These are phyloP conservation scores for Isoperla grammatica DNA, from an alignment of 2,888 invertebrate species.

Conservation along the genomic window DNA sequence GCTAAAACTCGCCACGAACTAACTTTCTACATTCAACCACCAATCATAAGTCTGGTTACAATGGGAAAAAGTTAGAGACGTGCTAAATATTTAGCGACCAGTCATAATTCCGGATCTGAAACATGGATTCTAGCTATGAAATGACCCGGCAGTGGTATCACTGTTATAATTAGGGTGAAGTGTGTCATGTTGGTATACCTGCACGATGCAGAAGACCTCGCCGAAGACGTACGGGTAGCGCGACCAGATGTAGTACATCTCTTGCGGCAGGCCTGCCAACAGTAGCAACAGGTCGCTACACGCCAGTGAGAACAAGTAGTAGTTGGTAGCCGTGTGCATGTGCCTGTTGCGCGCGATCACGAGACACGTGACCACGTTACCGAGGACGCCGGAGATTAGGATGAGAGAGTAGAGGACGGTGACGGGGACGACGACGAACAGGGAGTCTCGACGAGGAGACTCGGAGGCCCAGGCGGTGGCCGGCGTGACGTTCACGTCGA, in stretches of 20 bases:
- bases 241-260: constrained; percentile 70
- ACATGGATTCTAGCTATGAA: too few species aligned
- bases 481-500: constrained; percentile 1
- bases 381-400: constrained; percentile 66
- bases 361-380: constrained; percentile 72
- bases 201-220: constrained; percentile 43
- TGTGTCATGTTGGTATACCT: not conserved
- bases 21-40: too few species aligned
- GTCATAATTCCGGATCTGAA: too few species aligned
- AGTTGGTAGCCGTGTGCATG: constrained; percentile 82
- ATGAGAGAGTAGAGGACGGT: constrained; percentile 64
- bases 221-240: constrained; percentile 74
- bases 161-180: too few species aligned
- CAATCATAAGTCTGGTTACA: too few species aligned
- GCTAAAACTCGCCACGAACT: too few species aligned
- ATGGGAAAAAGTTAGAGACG: too few species aligned
- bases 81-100: too few species aligned
- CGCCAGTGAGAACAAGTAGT: constrained; percentile 73
- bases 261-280: constrained; percentile 72
- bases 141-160: too few species aligned
- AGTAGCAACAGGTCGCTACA: constrained; percentile 69
- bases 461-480: constrained; percentile 41
- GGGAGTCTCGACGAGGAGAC: constrained; percentile 47
- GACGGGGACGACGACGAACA: constrained; percentile 58
- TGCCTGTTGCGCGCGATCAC: constrained; percentile 69